Conservation (phyloP, 1,140 invertebrate genomes). For the Scaptomyza hsui region DNA sequence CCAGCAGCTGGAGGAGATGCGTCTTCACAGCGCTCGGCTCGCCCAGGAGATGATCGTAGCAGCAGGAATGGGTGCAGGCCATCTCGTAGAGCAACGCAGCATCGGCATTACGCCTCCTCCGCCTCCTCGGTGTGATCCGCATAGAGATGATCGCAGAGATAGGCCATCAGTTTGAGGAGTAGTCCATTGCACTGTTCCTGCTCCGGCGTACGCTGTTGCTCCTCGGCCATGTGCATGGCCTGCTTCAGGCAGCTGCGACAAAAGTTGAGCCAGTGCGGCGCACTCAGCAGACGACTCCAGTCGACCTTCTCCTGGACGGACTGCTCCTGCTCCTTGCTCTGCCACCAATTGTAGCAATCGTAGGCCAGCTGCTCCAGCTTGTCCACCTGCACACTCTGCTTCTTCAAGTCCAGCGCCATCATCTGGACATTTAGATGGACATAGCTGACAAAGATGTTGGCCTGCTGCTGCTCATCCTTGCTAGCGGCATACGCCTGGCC, state of each 20-base stretch:
- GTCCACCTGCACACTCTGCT: slow-evolving; percentile 70
- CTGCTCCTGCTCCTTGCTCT: slow-evolving; percentile 39
- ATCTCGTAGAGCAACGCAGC: slow-evolving; percentile 87
- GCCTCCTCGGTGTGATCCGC: slow-evolving; percentile 50
- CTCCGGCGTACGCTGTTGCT: slow-evolving; percentile 62
- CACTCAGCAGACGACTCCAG: slow-evolving; percentile 84
- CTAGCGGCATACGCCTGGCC: slow-evolving; percentile 82
- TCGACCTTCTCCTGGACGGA: slow-evolving; percentile 32
- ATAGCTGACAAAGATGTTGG: slow-evolving; percentile 85
- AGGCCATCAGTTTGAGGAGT: slow-evolving; percentile 86
- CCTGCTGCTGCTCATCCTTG: slow-evolving; percentile 73
- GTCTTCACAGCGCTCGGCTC: slow-evolving; percentile 85
- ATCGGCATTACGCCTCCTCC: slow-evolving; percentile 7
- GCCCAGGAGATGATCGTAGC: slow-evolving; percentile 85
- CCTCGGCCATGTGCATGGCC: slow-evolving; percentile 85
- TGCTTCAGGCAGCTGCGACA: slow-evolving; percentile 87
- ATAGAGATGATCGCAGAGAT: slow-evolving; percentile 86
- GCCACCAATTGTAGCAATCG: slow-evolving; percentile 76
- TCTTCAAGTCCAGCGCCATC: slow-evolving; percentile 85
- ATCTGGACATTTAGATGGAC: slow-evolving; percentile 86
- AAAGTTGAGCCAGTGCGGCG: slow-evolving; percentile 87
- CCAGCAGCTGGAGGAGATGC: slow-evolving; percentile 87
- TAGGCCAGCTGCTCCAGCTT: slow-evolving; percentile 63
- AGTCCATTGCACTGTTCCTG: slow-evolving; percentile 68
- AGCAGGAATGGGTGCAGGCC: slow-evolving; percentile 90